These are phyloP conservation scores for Tyto alba DNA, from an alignment of 2,113 vertebrate genomes.

Conservation along the genomic window DNA sequence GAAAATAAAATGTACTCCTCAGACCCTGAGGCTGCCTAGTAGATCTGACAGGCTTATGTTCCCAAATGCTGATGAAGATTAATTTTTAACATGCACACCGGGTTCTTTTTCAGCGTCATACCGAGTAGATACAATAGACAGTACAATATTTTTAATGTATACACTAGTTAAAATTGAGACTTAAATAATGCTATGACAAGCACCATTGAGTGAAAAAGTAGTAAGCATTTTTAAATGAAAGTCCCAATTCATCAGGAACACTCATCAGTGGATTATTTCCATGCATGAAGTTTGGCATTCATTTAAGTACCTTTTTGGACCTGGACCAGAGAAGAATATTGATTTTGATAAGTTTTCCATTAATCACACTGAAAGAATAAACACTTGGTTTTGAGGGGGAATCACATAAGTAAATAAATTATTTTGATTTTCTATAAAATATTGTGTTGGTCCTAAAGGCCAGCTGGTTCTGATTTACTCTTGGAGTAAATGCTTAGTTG, in stretches of 20 bases:
- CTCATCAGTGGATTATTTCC: not conserved
- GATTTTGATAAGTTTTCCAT: conserved; percentile 27
- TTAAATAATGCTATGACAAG: not conserved
- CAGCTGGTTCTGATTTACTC: not conserved
- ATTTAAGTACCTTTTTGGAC: conserved; percentile 10
- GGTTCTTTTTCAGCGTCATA: not conserved
- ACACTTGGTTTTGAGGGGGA: not conserved
- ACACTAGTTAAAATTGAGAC: not conserved
- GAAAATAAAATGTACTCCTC: not conserved
- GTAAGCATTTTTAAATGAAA: not conserved
- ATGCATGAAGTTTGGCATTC: not conserved
- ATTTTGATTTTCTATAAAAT: conserved; percentile 7
- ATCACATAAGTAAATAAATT: conserved; percentile 9
- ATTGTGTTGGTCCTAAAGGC: not conserved
- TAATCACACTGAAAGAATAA: conserved; percentile 17
- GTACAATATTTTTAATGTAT: not conserved
- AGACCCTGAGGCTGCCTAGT: not conserved
- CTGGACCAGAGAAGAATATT: not conserved
- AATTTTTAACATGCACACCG: not conserved
- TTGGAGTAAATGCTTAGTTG: not conserved
- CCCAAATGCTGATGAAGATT: not conserved
- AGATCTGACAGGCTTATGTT: not conserved
- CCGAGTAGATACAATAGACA: not conserved
- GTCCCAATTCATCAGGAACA: not conserved
- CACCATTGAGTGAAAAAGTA: not conserved